Evolutionary conservation across 2,888 invertebrate species (phyloP).

Genomic region (Heliconius ismenius): DNA sequence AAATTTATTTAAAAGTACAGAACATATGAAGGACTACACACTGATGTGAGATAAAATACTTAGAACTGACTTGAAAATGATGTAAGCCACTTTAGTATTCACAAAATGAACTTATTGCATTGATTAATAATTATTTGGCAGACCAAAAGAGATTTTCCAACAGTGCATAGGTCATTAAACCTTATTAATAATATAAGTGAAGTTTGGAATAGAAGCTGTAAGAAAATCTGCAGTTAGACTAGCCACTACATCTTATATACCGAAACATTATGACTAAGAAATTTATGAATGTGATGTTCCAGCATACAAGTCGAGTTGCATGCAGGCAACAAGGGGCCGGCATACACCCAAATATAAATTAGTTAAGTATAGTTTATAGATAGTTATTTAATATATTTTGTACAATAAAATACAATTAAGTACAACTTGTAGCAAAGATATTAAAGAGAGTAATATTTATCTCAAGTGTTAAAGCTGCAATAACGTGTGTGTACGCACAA

Average conservation of each 20-base stretch:
- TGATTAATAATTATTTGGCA: constrained; percentile 77
- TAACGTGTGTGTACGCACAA: constrained; percentile 80
- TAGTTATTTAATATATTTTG: constrained; percentile 85
- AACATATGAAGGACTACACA: constrained; percentile 82
- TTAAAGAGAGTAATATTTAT: constrained; percentile 83
- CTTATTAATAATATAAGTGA: constrained; percentile 76
- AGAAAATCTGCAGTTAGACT: constrained; percentile 82
- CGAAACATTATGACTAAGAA: constrained; percentile 80
- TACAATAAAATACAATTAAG: constrained; percentile 86
- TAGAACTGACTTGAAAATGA: constrained; percentile 78
- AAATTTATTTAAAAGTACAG: constrained; percentile 82
- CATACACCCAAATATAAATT: constrained; percentile 80
- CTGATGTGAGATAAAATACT: constrained; percentile 82
- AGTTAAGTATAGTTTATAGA: constrained; percentile 78
- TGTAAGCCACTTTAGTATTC: constrained; percentile 82
- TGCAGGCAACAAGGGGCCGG: constrained; percentile 78
- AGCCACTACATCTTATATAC: constrained; percentile 81
- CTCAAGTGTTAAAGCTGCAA: constrained; percentile 81
- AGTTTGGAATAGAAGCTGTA: constrained; percentile 82
- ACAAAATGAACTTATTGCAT: constrained; percentile 81
- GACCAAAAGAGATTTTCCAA: constrained; percentile 83
- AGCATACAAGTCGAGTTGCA: constrained; percentile 81
- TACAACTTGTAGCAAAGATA: constrained; percentile 87
- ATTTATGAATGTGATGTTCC: constrained; percentile 77
- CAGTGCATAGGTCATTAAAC: constrained; percentile 80